Evolutionary conservation across 2,113 vertebrate genomes (phyloP).

Genomic region (Pteronura brasiliensis): DNA sequence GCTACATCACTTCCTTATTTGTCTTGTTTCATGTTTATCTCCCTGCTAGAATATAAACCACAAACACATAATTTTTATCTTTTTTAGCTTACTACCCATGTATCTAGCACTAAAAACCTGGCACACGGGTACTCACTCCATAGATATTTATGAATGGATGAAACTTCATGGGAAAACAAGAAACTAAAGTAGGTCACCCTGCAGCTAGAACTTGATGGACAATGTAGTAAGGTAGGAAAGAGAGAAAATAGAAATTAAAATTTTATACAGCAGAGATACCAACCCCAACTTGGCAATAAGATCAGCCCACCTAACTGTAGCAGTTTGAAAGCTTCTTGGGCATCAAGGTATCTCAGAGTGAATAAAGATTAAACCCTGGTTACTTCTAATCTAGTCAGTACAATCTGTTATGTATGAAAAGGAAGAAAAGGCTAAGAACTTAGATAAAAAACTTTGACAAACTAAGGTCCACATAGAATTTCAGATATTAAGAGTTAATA

Average conservation of each 20-base stretch:
- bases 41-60: neutral
- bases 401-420: neutral
- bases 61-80: neutral
- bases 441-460: neutral
- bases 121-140: neutral
- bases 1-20: neutral
- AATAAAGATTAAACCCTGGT: neutral
- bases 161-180: neutral
- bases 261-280: neutral
- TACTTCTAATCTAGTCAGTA: neutral
- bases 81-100: neutral
- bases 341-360: neutral
- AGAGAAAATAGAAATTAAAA: neutral
- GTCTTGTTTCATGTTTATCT: neutral
- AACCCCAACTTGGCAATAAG: neutral
- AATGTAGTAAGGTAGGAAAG: neutral
- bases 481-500: neutral
- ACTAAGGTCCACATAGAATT: neutral
- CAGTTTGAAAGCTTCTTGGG: neutral
- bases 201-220: neutral
- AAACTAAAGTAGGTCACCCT: neutral
- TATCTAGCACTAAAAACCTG: neutral
- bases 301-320: neutral
- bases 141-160: neutral
- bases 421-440: neutral